A percentile compares a stretch with the other conserved stretches of the same genome.
phyloP scores from a whole-genome alignment of 2,888 invertebrate species.

The Andrena chrysosceles region DNA sequence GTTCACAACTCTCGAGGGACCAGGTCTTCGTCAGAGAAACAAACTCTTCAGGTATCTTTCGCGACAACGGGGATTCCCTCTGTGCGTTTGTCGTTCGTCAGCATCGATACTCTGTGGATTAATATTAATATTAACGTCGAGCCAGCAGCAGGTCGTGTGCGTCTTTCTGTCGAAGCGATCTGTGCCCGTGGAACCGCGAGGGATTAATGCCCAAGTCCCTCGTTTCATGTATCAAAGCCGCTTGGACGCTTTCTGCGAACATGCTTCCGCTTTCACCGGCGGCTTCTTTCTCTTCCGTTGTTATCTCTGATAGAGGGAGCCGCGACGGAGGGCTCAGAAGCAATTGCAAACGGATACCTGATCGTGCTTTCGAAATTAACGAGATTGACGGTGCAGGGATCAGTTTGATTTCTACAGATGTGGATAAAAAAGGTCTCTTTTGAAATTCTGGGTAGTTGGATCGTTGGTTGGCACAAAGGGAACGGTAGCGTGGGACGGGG shows the following conservation, averaged over 20 bases:
- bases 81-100: slow-evolving; percentile 17
- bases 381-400: background rate
- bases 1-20: too few relatives aligned
- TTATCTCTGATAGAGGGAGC: background rate
- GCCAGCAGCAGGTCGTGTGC: slow-evolving; percentile 11
- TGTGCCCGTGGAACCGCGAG: background rate
- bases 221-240: background rate
- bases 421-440: background rate
- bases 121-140: background rate
- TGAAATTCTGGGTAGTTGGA: background rate
- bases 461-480: background rate
- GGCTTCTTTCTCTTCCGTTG: background rate
- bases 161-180: background rate
- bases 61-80: background rate
- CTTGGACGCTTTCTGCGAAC: too few relatives aligned
- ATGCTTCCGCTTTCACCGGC: too few relatives aligned
- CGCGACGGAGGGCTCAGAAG: background rate
- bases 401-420: background rate
- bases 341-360: background rate
- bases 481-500: background rate
- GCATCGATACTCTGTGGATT: background rate
- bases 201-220: background rate
- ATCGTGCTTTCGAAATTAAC: background rate
- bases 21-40: background rate
- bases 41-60: background rate